Evolutionary conservation across 2,113 vertebrate genomes (phyloP), one percentile per base, ranked within the genome.

Genomic region (Butastur rufipennis): DNA sequence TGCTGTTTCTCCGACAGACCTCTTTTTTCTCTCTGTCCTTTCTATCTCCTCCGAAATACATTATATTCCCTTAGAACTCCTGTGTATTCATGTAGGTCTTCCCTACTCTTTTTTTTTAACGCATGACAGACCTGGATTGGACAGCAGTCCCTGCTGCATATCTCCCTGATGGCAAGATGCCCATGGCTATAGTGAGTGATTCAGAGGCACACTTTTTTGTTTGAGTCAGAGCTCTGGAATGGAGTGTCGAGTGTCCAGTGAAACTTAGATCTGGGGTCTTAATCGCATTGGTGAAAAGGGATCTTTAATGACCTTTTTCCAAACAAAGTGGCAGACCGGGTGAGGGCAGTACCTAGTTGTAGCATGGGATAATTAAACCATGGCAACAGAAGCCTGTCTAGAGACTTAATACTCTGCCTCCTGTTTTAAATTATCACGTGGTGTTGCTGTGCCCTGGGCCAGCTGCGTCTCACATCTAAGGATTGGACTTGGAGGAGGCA

Each of bases 141-240:
- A 90, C 85, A 96, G 93, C 91, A 94, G 75, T 88, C 43, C 77
- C 63, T 94, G 47, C 90, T 94, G 68, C 96, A 19, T 91, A 67
- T 91, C 80, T 92, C 56, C 77, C 56, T 88, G 66, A 87, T 91
- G 87, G 87, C 68, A 88, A 90, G 89, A 96, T 96, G 93, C 86
- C 63, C 71, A 23, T 93, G 81, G 79, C 93, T 95, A 61, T 81
- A 94, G 81, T 75, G 95, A 97, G 74, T 91, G 89, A 95, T 93
- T 97, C 94, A 96, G 77, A 96, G 88, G 90, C 94, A 95, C 48
- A 1, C 77, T 94, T 92, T 65, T 89, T 90, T 61, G 25, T 96
- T 71, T 87, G 89, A 95, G 40, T 90, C 93, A 96, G 55, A 88
- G 71, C 47, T 93, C 93, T 84, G 67, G 67, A 81, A 91, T 55